Conservation (phyloP, 1,140 invertebrate genomes). For the Drosophila orosa region DNA sequence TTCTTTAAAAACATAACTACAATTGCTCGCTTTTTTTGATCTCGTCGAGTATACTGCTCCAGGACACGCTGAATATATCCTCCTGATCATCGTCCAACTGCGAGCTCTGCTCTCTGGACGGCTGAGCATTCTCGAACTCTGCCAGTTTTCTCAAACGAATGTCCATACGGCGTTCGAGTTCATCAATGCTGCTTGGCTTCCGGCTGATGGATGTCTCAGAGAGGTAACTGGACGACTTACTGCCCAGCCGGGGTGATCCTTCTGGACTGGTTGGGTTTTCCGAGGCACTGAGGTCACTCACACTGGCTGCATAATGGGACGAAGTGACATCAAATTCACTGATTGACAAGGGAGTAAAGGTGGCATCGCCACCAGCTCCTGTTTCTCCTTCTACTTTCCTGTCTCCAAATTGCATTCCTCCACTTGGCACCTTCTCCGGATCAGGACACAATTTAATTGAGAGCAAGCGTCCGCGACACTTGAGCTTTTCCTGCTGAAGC, state of each 20-base stretch:
- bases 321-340: slow-evolving; percentile 11
- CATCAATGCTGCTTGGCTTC: slow-evolving; percentile 5
- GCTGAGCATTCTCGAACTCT: slow-evolving; percentile 48
- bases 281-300: slow-evolving; percentile 5
- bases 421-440: neutral
- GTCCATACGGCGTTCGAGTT: slow-evolving; percentile 46
- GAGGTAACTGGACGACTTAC: slow-evolving; percentile 3
- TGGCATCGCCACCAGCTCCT: slow-evolving; percentile 6
- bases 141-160: slow-evolving; percentile 44
- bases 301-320: slow-evolving; percentile 15
- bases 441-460: slow-evolving; percentile 14
- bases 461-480: slow-evolving; percentile 34
- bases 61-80: neutral
- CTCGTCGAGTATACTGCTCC: slow-evolving; percentile 31
- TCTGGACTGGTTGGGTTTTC: neutral
- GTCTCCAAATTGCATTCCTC: neutral
- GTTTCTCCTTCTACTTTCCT: neutral
- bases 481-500: slow-evolving; percentile 8
- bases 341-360: neutral
- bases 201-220: neutral
- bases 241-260: neutral
- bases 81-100: slow-evolving; percentile 3
- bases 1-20: slow-evolving; percentile 2
- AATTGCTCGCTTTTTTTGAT: slow-evolving; percentile 3
- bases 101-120: neutral